Conservation (phyloP, 2,888 invertebrate species). For the Drosophila neoperkinsi region DNA sequence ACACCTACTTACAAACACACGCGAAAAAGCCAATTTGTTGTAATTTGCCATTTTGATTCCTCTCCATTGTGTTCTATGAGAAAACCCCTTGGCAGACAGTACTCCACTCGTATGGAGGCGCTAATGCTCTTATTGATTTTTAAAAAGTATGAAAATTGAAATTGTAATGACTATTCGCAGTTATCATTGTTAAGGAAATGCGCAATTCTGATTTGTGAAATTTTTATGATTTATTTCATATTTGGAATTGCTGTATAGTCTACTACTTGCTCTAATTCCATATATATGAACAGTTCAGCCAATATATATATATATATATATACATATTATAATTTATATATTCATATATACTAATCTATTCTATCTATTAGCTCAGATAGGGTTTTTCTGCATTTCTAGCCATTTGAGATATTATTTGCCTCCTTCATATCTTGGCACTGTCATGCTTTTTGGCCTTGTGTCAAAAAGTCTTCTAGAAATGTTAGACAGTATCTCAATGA, state of each 20-base stretch:
- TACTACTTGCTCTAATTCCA: neutral
- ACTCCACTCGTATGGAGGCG: neutral
- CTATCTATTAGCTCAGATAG: neutral
- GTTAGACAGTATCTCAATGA: constrained; percentile 23
- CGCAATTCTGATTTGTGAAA: neutral
- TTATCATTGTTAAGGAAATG: neutral
- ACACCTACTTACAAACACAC: constrained; percentile 8
- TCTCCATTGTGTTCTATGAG: constrained; percentile 4
- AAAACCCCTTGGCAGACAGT: constrained; percentile 2
- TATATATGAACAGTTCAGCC: neutral
- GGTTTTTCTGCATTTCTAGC: neutral
- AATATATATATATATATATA: neutral
- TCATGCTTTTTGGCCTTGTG: constrained; percentile 77
- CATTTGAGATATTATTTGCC: constrained; percentile 40
- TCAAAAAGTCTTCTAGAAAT: constrained; percentile 63
- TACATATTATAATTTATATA: neutral
- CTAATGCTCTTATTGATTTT: constrained; percentile 1
- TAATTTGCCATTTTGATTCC: constrained; percentile 39
- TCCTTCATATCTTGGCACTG: constrained; percentile 55
- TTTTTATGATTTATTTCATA: neutral
- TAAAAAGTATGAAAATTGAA: constrained; percentile 8
- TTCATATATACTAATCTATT: constrained; percentile 3
- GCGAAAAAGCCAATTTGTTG: constrained; percentile 52
- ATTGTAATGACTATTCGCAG: constrained; percentile 1
- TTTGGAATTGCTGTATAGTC: neutral